phyloP scores from a whole-genome alignment of 2,888 invertebrate genomes.

The Prosapia bicincta region DNA sequence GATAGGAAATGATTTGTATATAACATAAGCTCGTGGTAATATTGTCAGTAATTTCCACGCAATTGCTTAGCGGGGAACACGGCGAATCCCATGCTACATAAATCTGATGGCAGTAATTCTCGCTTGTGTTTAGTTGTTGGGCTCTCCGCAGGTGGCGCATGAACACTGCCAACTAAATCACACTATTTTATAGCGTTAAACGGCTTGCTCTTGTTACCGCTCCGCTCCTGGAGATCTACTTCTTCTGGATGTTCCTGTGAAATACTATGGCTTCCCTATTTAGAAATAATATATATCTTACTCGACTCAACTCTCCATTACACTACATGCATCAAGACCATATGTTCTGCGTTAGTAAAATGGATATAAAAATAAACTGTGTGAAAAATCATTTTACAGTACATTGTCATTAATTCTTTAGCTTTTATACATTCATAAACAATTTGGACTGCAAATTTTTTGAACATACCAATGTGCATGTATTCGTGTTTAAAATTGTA shows the following conservation, averaged over 20 bases:
- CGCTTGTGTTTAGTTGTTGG: not conserved
- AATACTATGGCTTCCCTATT: too few relatives aligned
- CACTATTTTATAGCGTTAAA: not conserved
- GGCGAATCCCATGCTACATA: not conserved
- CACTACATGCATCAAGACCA: too few relatives aligned
- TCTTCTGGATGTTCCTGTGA: not conserved
- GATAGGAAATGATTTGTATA: not conserved
- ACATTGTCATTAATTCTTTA: too few relatives aligned
- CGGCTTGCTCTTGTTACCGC: not conserved
- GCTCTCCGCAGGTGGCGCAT: not conserved
- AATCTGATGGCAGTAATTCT: not conserved
- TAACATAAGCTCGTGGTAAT: not conserved
- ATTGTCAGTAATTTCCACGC: slow-evolving; percentile 2
- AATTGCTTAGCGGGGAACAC: not conserved
- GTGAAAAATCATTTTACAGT: too few relatives aligned
- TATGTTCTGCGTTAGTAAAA: too few relatives aligned
- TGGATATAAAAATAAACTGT: too few relatives aligned
- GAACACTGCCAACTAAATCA: not conserved
- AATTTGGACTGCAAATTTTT: too few relatives aligned
- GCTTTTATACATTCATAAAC: too few relatives aligned
- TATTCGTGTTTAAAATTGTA: too few relatives aligned
- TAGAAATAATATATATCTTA: too few relatives aligned
- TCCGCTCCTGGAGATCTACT: not conserved
- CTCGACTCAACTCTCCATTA: too few relatives aligned
- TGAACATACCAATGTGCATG: too few relatives aligned